phyloP scores from a whole-genome alignment of 2,113 vertebrate genomes.

The Bos javanicus region DNA sequence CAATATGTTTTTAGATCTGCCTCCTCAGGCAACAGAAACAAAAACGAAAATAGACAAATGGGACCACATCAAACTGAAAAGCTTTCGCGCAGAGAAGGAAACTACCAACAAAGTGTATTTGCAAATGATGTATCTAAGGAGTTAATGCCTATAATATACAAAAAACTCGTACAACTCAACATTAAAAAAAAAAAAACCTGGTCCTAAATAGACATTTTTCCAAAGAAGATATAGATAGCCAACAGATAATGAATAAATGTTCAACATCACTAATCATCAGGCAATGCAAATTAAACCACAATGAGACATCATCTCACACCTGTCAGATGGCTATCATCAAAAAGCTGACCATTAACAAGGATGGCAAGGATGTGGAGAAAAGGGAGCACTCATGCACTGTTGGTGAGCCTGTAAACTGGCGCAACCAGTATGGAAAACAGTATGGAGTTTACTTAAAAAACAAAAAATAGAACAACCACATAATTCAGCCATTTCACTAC shows the following conservation, averaged over 20 bases:
- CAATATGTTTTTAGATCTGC: neutral
- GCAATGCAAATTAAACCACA: neutral
- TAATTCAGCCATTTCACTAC: neutral
- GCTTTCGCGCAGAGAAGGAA: neutral
- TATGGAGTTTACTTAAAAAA: neutral
- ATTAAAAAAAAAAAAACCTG: neutral
- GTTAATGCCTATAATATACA: neutral
- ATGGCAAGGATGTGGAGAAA: neutral
- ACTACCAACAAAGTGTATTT: neutral
- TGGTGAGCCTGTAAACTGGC: neutral
- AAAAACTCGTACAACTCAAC: neutral
- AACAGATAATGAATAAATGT: neutral
- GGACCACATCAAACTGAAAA: neutral
- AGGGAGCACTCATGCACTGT: neutral
- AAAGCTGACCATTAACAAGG: neutral
- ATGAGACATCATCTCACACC: neutral
- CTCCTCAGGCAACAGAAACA: neutral
- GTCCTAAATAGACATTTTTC: neutral
- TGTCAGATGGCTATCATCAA: neutral
- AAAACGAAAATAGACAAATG: neutral
- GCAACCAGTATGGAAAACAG: neutral
- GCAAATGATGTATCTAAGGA: neutral
- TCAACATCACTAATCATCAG: neutral
- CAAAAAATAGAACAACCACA: neutral
- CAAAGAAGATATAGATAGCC: neutral